phyloP scores from a whole-genome alignment of 2,113 vertebrate species.

The Percopsis transmontana region DNA sequence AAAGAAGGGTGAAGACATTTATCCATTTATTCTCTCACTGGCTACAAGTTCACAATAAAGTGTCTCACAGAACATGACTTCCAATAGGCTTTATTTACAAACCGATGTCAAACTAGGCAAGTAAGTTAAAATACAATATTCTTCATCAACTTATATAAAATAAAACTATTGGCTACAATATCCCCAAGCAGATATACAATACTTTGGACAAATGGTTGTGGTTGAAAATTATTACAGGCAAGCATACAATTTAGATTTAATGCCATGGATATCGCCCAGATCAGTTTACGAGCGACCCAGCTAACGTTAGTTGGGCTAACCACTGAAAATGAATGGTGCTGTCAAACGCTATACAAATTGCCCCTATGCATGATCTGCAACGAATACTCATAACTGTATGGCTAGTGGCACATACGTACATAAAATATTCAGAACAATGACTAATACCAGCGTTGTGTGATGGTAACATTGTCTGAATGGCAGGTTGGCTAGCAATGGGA shows the following conservation, averaged over 20 bases:
- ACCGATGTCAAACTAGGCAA: not conserved
- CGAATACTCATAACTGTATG: not conserved
- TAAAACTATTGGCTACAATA: too few relatives aligned
- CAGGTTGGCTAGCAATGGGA: slow-evolving; percentile 37
- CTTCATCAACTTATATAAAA: not conserved
- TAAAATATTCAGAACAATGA: not conserved
- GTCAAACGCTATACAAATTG: not conserved
- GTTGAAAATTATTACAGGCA: not conserved
- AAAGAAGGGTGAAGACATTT: not conserved
- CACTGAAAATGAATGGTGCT: not conserved
- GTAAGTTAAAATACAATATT: not conserved
- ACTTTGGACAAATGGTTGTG: not conserved
- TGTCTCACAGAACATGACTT: not conserved
- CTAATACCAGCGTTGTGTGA: not conserved
- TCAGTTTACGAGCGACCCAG: not conserved
- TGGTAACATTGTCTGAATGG: slow-evolving; percentile 6
- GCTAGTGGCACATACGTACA: not conserved
- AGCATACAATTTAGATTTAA: not conserved
- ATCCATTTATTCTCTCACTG: not conserved
- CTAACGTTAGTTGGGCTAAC: not conserved
- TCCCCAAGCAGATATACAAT: too few relatives aligned
- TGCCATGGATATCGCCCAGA: not conserved
- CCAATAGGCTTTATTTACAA: not conserved
- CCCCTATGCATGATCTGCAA: not conserved
- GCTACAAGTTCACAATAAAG: not conserved